These are phyloP conservation scores for Neosilurus mollespiculum DNA, from an alignment of 2,797 vertebrate genomes.

Conservation along the genomic window DNA sequence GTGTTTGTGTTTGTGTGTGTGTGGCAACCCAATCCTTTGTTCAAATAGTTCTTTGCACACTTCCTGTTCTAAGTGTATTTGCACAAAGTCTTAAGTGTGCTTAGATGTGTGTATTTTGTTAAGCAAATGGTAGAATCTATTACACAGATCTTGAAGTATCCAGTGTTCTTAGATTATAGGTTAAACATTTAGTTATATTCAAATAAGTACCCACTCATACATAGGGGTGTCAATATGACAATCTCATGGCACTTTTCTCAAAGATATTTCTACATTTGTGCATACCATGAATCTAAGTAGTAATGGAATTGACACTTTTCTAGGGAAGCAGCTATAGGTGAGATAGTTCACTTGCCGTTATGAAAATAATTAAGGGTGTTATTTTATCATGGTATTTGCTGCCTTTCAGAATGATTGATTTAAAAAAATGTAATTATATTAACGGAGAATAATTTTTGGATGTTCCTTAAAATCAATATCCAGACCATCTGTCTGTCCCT, in stretches of 20 bases:
- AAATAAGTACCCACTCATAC: background rate
- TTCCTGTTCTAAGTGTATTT: background rate
- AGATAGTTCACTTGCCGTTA: no score
- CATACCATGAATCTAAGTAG: background rate
- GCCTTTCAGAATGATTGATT: no score
- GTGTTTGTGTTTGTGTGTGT: background rate
- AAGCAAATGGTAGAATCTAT: background rate
- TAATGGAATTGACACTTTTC: no score
- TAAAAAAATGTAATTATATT: no score
- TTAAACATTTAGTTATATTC: background rate
- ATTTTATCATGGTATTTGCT: no score
- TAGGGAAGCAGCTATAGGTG: no score
- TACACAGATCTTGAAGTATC: background rate
- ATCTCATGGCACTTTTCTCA: no score
- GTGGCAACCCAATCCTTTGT: conserved; percentile 20
- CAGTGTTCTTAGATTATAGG: background rate
- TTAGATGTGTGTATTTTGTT: background rate
- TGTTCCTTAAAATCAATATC: no score
- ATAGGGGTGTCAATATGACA: background rate
- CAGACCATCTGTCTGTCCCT: no score
- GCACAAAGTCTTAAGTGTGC: background rate
- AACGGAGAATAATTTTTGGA: no score
- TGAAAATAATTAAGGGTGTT: no score
- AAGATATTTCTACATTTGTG: background rate
- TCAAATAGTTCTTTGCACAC: conserved; percentile 12